Percentiles rank a stretch among this genome's conserved stretches.
Conservation (phyloP, 2,888 invertebrate species). For the Cephus pulcher region DNA sequence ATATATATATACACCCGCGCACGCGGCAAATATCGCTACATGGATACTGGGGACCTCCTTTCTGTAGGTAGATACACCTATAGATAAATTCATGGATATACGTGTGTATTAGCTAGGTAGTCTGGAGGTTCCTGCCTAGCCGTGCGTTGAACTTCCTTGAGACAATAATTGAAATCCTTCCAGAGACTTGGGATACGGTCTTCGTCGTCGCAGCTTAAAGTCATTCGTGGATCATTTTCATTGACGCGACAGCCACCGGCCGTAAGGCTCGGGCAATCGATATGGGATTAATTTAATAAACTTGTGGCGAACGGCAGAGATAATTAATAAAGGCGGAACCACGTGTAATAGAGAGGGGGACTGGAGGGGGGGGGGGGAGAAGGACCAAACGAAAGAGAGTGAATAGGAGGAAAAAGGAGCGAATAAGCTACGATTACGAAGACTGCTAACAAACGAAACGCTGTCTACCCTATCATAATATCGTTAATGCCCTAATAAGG, state of each 20-base stretch:
- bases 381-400: neutral
- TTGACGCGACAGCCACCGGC: neutral
- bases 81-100: neutral
- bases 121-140: constrained; percentile 48
- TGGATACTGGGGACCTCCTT: neutral
- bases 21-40: neutral
- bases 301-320: constrained; percentile 12
- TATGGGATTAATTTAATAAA: constrained; percentile 31
- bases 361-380: neutral
- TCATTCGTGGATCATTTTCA: neutral
- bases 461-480: constrained; percentile 5
- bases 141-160: constrained; percentile 61
- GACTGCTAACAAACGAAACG: neutral
- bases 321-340: neutral
- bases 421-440: constrained; percentile 1
- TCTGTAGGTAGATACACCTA: neutral
- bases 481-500: constrained; percentile 28
- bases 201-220: neutral
- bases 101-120: neutral
- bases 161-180: constrained; percentile 53
- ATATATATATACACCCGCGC: neutral
- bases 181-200: constrained; percentile 19
- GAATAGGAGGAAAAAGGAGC: neutral
- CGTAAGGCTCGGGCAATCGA: neutral
- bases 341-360: neutral